Conservation (phyloP, 2,113 vertebrate species). For the Sprattus sprattus region DNA sequence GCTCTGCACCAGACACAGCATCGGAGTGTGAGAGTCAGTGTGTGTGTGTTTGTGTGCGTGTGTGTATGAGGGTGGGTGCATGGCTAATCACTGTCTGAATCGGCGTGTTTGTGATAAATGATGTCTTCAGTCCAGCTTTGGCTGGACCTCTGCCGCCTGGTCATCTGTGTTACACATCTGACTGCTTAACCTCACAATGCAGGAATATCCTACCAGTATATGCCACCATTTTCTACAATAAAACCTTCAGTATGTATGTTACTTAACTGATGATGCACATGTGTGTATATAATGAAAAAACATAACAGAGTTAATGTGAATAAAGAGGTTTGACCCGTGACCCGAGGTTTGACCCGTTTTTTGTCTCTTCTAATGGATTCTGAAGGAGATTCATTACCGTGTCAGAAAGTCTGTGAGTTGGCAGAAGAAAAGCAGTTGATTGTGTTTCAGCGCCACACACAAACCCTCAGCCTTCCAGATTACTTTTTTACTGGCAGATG, state of each 20-base stretch:
- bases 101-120: not conserved
- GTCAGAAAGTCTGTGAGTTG: not conserved
- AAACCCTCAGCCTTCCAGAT: not conserved
- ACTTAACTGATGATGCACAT: constrained; percentile 60
- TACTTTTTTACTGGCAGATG: not conserved
- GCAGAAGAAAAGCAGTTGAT: not conserved
- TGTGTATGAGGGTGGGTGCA: not conserved
- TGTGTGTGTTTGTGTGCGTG: not conserved
- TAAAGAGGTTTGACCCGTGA: constrained; percentile 65
- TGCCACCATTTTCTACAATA: constrained; percentile 43
- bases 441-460: not conserved
- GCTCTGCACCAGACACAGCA: not conserved
- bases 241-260: constrained; percentile 34
- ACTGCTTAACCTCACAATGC: not conserved
- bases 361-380: constrained; percentile 19
- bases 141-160: not conserved
- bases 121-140: not conserved
- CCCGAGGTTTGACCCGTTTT: constrained; percentile 60
- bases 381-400: not conserved
- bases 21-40: not conserved
- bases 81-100: not conserved
- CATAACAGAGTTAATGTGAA: constrained; percentile 63
- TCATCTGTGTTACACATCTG: not conserved
- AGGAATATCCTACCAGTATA: not conserved
- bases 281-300: constrained; percentile 64